phyloP scores from a whole-genome alignment of 1,140 invertebrate genomes.

The Bombus cullumanus region DNA sequence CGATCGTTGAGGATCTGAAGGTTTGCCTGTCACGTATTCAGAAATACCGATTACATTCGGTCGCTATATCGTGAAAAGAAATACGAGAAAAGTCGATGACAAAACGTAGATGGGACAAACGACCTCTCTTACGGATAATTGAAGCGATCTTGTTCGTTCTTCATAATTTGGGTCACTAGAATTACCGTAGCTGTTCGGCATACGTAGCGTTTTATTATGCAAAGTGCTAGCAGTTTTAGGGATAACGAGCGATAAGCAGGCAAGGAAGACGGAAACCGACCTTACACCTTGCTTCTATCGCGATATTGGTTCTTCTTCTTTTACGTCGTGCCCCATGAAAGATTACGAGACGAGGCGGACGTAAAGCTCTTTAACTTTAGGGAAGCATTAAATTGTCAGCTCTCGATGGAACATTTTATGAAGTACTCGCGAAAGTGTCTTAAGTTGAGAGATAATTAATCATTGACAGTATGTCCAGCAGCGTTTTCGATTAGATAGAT shows the following conservation, averaged over 20 bases:
- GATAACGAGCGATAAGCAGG: slow-evolving; percentile 64
- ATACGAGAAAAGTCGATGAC: slow-evolving; percentile 1
- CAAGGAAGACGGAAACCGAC: slow-evolving; percentile 41
- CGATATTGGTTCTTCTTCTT: slow-evolving; percentile 49
- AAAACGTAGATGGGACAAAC: slow-evolving; percentile 35
- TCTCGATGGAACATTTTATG: slow-evolving; percentile 8
- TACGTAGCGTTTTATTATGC: slow-evolving; percentile 63
- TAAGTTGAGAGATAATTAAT: slow-evolving; percentile 17
- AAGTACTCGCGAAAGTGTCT: not conserved
- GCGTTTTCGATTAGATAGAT: not conserved
- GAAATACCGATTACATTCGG: not conserved
- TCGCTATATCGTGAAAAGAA: slow-evolving; percentile 10
- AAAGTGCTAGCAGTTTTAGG: slow-evolving; percentile 50
- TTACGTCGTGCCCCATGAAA: slow-evolving; percentile 42
- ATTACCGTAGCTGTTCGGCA: slow-evolving; percentile 49
- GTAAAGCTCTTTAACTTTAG: slow-evolving; percentile 39
- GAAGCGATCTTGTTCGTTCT: slow-evolving; percentile 45
- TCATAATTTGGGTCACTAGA: slow-evolving; percentile 56
- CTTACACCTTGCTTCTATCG: slow-evolving; percentile 39
- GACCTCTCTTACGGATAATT: slow-evolving; percentile 41
- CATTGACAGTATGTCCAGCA: not conserved
- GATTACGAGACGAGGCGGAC: slow-evolving; percentile 47
- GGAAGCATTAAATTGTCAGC: slow-evolving; percentile 38
- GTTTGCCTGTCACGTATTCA: not conserved
- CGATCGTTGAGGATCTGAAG: too few relatives aligned